phyloP scores from a whole-genome alignment of 1,140 invertebrate species.

The Bombus balteatus region DNA sequence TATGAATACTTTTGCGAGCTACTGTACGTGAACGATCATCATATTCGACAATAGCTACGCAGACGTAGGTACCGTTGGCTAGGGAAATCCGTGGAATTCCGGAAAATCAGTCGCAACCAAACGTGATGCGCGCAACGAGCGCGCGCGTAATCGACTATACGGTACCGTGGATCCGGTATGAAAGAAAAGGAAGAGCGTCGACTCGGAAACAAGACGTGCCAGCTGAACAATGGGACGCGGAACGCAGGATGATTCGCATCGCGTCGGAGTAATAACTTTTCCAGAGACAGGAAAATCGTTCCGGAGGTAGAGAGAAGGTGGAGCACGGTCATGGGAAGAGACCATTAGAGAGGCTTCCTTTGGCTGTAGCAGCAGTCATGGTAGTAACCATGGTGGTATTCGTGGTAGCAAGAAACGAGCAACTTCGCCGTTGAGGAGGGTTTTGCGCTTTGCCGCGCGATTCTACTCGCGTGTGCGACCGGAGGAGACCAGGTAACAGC shows the following conservation, averaged over 20 bases:
- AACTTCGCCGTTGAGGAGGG: conserved; percentile 21
- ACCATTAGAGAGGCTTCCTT: conserved; percentile 66
- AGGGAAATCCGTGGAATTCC: neutral
- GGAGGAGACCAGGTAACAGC: conserved; percentile 71
- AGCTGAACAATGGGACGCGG: conserved; percentile 27
- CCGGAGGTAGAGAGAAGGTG: conserved; percentile 53
- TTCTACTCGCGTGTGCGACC: conserved; percentile 26
- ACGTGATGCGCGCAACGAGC: neutral
- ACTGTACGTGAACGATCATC: neutral
- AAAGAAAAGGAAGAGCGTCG: neutral
- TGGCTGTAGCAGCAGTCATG: neutral
- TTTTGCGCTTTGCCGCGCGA: conserved; percentile 2
- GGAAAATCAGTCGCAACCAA: neutral
- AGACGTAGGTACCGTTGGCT: neutral
- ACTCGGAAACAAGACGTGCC: neutral
- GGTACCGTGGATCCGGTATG: neutral
- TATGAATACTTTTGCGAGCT: neutral
- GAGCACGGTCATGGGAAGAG: conserved; percentile 71
- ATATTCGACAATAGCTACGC: neutral
- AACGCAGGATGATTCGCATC: conserved; percentile 21
- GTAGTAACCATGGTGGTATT: neutral
- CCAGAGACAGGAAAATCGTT: conserved; percentile 51
- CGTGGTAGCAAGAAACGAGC: conserved; percentile 65
- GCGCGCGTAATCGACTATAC: neutral
- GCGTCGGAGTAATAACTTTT: conserved; percentile 52